Conservation (phyloP, 2,113 vertebrate species). For the Oxygymnocypris stewartii region DNA sequence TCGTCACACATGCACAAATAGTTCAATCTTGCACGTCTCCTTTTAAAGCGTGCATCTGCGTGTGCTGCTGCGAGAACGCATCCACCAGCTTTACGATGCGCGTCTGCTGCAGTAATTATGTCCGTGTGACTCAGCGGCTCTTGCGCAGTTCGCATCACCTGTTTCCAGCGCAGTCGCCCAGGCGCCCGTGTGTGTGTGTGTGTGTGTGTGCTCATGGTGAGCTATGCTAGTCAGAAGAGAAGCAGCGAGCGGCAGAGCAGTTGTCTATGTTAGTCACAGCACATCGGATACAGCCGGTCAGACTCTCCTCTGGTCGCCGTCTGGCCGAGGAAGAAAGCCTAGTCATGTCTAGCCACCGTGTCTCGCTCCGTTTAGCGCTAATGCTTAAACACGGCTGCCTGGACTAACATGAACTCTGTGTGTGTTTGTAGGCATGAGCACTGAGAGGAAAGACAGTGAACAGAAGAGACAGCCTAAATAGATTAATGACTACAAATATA, state of each 20-base stretch:
- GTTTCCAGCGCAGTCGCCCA: conserved; percentile 47
- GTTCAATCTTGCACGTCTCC: not conserved
- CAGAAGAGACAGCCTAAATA: not conserved
- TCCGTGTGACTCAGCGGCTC: conserved; percentile 46
- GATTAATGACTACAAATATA: not conserved
- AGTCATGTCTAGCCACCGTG: conserved; percentile 4
- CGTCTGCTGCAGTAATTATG: conserved; percentile 49
- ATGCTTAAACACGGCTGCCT: not conserved
- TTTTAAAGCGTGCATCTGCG: conserved; percentile 3
- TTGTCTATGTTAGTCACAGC: conserved; percentile 32
- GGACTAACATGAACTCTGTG: not conserved
- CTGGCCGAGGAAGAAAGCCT: conserved; percentile 18
- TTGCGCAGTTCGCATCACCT: conserved; percentile 53
- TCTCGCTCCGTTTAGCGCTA: conserved; percentile 15
- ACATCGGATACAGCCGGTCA: conserved; percentile 18
- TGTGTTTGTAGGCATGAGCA: not conserved
- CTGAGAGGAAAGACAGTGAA: not conserved
- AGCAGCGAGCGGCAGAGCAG: not conserved
- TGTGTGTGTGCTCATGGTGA: conserved; percentile 14
- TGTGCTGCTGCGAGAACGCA: conserved; percentile 27
- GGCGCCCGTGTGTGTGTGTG: conserved; percentile 47
- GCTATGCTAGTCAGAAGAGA: conserved; percentile 51
- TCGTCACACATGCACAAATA: conserved; percentile 18
- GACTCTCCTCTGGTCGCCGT: conserved; percentile 23
- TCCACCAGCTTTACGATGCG: not conserved